These are phyloP conservation scores for Bubo bubo DNA, from an alignment of 2,113 vertebrate genomes.

Conservation along the genomic window DNA sequence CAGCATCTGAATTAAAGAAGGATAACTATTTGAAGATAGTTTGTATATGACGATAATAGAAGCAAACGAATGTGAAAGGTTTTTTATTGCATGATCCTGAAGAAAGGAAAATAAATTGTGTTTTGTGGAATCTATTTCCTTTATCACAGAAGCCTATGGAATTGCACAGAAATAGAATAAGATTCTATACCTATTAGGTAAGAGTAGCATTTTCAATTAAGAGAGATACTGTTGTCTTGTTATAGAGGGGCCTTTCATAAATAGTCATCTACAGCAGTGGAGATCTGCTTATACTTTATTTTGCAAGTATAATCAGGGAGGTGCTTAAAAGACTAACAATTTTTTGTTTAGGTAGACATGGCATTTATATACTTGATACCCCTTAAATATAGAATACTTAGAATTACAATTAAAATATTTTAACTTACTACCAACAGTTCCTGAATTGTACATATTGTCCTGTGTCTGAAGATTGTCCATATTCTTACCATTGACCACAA, in stretches of 20 bases:
- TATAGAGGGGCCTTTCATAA: background rate
- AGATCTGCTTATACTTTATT: background rate
- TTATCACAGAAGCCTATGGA: background rate
- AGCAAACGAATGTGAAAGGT: background rate
- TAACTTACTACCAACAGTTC: background rate
- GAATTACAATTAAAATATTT: background rate
- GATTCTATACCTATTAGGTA: background rate
- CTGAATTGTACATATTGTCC: background rate
- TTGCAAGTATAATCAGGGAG: background rate
- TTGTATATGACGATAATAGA: background rate
- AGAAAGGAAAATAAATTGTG: background rate
- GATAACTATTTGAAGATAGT: background rate
- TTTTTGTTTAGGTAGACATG: background rate
- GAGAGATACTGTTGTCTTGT: background rate
- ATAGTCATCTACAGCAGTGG: background rate
- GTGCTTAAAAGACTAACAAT: background rate
- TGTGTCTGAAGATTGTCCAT: background rate
- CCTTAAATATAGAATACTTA: background rate
- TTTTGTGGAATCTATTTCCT: background rate
- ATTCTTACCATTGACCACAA: background rate
- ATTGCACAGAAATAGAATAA: background rate
- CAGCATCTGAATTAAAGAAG: background rate
- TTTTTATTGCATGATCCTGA: background rate
- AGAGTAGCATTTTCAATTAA: background rate
- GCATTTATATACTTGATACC: background rate